Conservation (phyloP, 1,140 invertebrate species). For the Chlorops oryzae region DNA sequence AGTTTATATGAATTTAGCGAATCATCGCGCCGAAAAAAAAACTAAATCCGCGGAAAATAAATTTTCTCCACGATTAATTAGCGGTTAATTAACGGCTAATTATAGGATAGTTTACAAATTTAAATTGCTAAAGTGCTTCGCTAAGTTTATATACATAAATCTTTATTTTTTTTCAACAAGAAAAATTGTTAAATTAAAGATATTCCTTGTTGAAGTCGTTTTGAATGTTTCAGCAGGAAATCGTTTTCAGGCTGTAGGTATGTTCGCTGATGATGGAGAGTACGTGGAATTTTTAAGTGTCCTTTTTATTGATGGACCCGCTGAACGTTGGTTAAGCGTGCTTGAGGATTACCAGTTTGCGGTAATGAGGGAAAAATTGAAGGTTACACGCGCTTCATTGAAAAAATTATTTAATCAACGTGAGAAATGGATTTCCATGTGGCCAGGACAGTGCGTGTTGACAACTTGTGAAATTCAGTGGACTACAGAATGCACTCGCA, state of each 20-base stretch:
- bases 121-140: no score
- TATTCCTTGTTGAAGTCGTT: no score
- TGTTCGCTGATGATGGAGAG: conserved; percentile 77
- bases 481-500: conserved; percentile 68
- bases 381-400: conserved; percentile 52
- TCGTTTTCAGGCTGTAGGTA: conserved; percentile 57
- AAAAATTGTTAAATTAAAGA: no score
- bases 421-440: conserved; percentile 69
- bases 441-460: conserved; percentile 66
- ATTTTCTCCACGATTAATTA: no score
- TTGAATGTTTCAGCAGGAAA: no score
- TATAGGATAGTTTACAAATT: no score
- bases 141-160: no score
- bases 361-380: conserved; percentile 54
- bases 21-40: no score
- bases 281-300: conserved; percentile 64
- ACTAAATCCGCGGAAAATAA: no score
- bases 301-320: conserved; percentile 66
- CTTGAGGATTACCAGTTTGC: conserved; percentile 62
- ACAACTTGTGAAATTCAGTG: conserved; percentile 71
- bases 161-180: no score
- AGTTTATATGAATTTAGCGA: no score
- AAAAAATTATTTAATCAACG: conserved; percentile 61
- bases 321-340: conserved; percentile 69
- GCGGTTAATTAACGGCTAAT: no score